Evolutionary conservation across 1,140 invertebrate species (phyloP), one percentile per base, ranked within the genome.

Genomic region (Bombus ignitus): DNA sequence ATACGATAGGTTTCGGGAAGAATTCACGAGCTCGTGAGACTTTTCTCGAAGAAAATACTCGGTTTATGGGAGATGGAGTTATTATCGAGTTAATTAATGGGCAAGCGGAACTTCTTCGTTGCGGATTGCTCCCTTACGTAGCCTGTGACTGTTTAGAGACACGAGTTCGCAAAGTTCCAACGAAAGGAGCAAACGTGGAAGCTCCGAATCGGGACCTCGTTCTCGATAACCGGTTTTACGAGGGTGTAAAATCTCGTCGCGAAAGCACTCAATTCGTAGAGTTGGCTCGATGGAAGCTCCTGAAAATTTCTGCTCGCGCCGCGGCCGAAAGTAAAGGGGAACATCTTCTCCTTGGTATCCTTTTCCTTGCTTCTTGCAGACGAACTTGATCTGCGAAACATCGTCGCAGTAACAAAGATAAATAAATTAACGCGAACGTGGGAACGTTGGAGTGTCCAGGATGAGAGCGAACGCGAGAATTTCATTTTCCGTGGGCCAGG

Each of bases 361-460:
- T 35, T 18, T 13, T n/a, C 12, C 59, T 28, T 13, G 59, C n/a
- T 12, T 62, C 28, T n/a, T 12, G 9, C 59, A 4, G 18, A 8
- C 32, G 0, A 35, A 22, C 39, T 6, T 13, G 13, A 13, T 18
- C 28, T 35, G 13, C 35, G 25, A 72, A 3, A 13, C 28, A n/a
- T 10, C 12, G 32, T 28, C n/a, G 32, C 32, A 47, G 25, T 59
- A 47, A 74, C 42, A 44, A 37, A 25, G 74, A 8, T 75, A 75
- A 75, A 75, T 37, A 75, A 75, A 44, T 75, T 75, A 75, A 75
- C 74, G 74, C 18, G 25, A 3, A 59, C 74, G 74, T 37, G 12
- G 12, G 44, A 25, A 13, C 12, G 37, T 72, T 39, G n/a, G 8
- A n/a, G 35, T 25, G 32, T 47, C 12, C 4, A 32, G 13, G 25